phyloP scores from a whole-genome alignment of 1,140 invertebrate species.

The Euborellia annulipes region DNA sequence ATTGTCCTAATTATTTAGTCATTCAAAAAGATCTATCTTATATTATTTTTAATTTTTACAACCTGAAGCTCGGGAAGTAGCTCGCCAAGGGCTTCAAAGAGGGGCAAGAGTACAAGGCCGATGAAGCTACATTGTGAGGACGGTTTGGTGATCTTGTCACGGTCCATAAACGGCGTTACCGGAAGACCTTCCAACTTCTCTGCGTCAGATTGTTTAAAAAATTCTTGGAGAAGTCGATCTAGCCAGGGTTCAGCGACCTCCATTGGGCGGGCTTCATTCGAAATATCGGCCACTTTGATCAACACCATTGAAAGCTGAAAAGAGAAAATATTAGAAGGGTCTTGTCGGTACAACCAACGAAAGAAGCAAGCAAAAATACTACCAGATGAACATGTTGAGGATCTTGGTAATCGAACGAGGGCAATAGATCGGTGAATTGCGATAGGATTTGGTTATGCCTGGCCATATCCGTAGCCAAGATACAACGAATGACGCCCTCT shows the following conservation, averaged over 20 bases:
- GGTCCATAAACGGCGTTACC: conserved; percentile 78
- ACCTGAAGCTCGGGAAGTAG: conserved; percentile 53
- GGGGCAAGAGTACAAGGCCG: conserved; percentile 61
- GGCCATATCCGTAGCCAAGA: conserved; percentile 75
- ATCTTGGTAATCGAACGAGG: conserved; percentile 58
- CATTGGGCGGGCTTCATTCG: conserved; percentile 71
- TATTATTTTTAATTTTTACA: conserved; percentile 12
- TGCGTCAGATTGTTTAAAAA: conserved; percentile 67
- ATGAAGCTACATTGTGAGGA: conserved; percentile 77
- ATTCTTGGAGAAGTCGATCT: conserved; percentile 60
- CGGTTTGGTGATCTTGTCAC: conserved; percentile 76
- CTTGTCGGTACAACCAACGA: too few relatives aligned
- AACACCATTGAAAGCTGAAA: conserved; percentile 65
- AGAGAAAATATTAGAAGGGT: neutral
- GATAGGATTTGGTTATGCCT: conserved; percentile 72
- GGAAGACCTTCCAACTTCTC: conserved; percentile 72
- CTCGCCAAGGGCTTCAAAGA: conserved; percentile 60
- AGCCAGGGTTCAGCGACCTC: conserved; percentile 75
- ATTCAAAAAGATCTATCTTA: too few relatives aligned
- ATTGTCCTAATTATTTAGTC: too few relatives aligned
- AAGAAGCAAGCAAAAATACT: conserved; percentile 20
- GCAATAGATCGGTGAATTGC: conserved; percentile 51
- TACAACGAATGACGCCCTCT: conserved; percentile 72
- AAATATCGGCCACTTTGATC: conserved; percentile 78
- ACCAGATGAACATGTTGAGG: conserved; percentile 65